Conservation (phyloP, 1,140 invertebrate genomes). For the Helicoverpa armigera region DNA sequence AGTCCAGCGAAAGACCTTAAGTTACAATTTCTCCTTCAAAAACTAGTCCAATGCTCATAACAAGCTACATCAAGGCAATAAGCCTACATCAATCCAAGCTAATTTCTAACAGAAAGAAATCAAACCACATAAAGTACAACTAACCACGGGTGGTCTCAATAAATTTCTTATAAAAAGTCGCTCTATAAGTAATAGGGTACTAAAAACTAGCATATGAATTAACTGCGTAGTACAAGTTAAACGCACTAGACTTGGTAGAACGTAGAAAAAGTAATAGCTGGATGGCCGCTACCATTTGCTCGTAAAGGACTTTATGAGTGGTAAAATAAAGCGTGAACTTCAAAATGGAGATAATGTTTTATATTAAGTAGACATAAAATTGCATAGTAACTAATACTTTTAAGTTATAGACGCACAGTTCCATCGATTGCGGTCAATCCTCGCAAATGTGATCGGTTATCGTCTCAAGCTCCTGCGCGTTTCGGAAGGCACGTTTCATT, state of each 20-base stretch:
- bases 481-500: too few species aligned
- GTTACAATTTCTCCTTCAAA: neutral
- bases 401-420: too few species aligned
- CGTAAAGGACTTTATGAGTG: conserved; percentile 12
- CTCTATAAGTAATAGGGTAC: conserved; percentile 37
- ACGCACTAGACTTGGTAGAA: conserved; percentile 25
- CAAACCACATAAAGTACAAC: neutral
- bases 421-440: too few species aligned
- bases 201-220: conserved; percentile 47
- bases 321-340: neutral
- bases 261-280: conserved; percentile 41
- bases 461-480: too few species aligned
- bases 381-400: too few species aligned
- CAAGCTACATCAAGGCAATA: neutral
- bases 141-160: conserved; percentile 46
- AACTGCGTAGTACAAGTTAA: conserved; percentile 44
- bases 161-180: conserved; percentile 39
- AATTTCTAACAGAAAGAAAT: conserved; percentile 1
- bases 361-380: too few species aligned
- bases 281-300: conserved; percentile 37
- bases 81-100: neutral
- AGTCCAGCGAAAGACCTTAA: neutral
- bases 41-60: neutral
- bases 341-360: too few species aligned
- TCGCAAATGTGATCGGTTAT: too few species aligned